Evolutionary conservation across 2,888 invertebrate species (phyloP), one percentile per base, ranked within the genome.

Genomic region (Vannuccia rotundouncinata): DNA sequence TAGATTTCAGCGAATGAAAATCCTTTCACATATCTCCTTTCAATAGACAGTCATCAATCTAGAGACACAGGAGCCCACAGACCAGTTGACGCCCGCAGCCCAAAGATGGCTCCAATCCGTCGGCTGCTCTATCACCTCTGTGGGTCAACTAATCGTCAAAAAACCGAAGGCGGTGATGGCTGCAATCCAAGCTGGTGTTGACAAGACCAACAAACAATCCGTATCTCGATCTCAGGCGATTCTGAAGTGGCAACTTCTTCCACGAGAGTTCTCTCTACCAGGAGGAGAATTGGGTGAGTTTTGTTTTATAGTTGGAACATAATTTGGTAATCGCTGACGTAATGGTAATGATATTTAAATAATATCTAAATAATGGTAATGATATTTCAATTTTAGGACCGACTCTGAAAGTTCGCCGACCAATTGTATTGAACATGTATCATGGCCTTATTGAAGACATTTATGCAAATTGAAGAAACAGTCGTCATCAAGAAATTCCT

Each of bases 221-320:
- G 92, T 92, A 83, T 95, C 95, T 0, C 93, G 93, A 87, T 95
- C 95, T 45, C 93, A 94, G 85, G 92, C 91, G 86, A 91, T 95
- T 79, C 94, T 95, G 89, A 95, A 95, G 86, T 93, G 94, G 89
- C 89, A 91, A 17, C 91, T 95, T 81, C 89, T 95, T 82, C 93
- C 94, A 0, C 90, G 90, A 29, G 95, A 95, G 87, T 95, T 95
- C 89, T 94, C 94, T 29, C 90, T 94, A 82, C 90, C 91, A 77
- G 93, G 93, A 2, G 95, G 94, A 83, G 95, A 95, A 90, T 89
- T 95, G 86, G 95, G 95, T 92, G n/a, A n/a, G n/a, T n/a, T n/a
- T n/a, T n/a, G n/a, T n/a, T n/a, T n/a, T n/a, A n/a, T n/a, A n/a
- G n/a, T n/a, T n/a, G n/a, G n/a, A n/a, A n/a, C n/a, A n/a, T n/a